Base-by-base conservation (phyloP, 2,888 invertebrate species). In the Eilema caniola region DNA sequence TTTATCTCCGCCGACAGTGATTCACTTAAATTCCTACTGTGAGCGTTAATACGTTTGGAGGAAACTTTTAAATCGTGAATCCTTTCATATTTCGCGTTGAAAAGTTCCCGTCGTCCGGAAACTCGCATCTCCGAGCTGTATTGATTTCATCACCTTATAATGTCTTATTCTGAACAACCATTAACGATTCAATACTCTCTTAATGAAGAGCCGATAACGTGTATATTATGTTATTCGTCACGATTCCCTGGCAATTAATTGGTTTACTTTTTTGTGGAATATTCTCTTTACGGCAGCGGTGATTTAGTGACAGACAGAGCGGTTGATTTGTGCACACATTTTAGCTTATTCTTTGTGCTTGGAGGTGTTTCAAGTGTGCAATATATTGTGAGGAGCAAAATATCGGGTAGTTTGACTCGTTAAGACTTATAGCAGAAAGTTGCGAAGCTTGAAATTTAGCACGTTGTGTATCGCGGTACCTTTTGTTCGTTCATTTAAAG, bases 201-300 rank as follows among this genome's bases (percentile, higher is more conserved):
- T 93, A 94, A 94, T 95, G 93, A 93, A 91, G 92, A 93, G 88
- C 88, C 86, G 93, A 94, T 94, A 94, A 94, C 92, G 94, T 92
- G 91, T 93, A 92, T 93, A 94, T 91, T 89, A 92, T 89, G 89
- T 86, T 87, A 90, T 92, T 91, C 92, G 89, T 93, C 92, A 92
- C 89, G 88, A 87, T 86, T 86, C 86, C 85, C 79, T 84, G 79
- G 91, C 90, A 93, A 94, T 94, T 94, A 94, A 93, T 94, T 91
- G 88, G 78, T 80, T 78, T 86, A 87, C 87, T 89, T 89, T 90
- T 90, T 91, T 93, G n/a, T 93, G 89, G 85, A 87, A 84, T 76
- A 84, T 88, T 89, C 89, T 83, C 83, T 91, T 93, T 93, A 94
- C 90, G 89, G 90, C 79, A 85, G 75, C 70, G 74, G 84, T 92